phyloP scores from a whole-genome alignment of 1,140 invertebrate species.

The Scaptomyza hsui region DNA sequence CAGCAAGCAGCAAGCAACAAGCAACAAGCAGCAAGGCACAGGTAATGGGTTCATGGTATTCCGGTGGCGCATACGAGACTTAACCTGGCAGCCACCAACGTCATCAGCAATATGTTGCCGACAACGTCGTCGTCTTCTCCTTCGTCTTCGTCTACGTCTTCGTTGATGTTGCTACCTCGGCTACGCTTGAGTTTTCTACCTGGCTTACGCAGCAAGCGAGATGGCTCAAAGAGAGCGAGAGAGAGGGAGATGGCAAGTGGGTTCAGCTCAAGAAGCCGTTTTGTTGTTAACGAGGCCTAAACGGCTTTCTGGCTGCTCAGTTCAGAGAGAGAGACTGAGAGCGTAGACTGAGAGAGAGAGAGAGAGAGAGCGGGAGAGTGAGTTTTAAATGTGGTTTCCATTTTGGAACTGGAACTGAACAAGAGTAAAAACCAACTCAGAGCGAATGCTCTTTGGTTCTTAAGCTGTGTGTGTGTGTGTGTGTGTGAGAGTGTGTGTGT shows the following conservation, averaged over 20 bases:
- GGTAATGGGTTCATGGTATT: slow-evolving; percentile 81
- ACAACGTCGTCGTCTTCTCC: slow-evolving; percentile 40
- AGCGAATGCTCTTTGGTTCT: slow-evolving; percentile 21
- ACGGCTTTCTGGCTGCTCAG: slow-evolving; percentile 56
- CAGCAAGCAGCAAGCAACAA: slow-evolving; percentile 38
- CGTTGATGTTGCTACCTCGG: slow-evolving; percentile 76
- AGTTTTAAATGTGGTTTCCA: slow-evolving; percentile 37
- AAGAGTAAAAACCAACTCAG: slow-evolving; percentile 18
- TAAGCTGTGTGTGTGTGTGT: neutral
- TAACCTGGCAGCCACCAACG: slow-evolving; percentile 62
- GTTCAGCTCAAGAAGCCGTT: slow-evolving; percentile 74
- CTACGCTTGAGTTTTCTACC: slow-evolving; percentile 81
- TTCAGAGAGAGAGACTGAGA: slow-evolving; percentile 3
- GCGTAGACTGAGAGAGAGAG: slow-evolving; percentile 5
- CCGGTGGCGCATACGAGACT: slow-evolving; percentile 76
- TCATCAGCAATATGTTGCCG: slow-evolving; percentile 73
- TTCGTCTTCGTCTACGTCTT: slow-evolving; percentile 55
- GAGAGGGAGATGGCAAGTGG: slow-evolving; percentile 37
- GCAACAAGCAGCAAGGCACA: slow-evolving; percentile 38
- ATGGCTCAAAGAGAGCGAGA: slow-evolving; percentile 19
- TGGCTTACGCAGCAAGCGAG: slow-evolving; percentile 79
- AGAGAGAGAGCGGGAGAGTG: slow-evolving; percentile 7
- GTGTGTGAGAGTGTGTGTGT: slow-evolving; percentile 28
- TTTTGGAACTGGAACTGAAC: slow-evolving; percentile 70
- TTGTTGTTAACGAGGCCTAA: slow-evolving; percentile 80